Evolutionary conservation across 2,797 vertebrate genomes (phyloP).

Genomic region (Microchirus variegatus): DNA sequence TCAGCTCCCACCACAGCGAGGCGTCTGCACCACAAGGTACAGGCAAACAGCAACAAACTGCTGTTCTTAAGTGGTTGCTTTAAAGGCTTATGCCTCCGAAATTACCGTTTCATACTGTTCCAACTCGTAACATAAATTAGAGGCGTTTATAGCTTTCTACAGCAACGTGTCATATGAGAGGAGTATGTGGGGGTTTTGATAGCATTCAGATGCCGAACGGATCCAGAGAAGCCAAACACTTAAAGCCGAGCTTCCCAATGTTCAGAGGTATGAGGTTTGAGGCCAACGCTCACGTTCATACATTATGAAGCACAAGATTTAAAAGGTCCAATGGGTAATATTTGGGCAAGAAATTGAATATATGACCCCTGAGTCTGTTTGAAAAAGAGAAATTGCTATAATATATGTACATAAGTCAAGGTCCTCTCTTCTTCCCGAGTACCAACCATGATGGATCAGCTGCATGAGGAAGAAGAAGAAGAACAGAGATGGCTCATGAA

Average conservation of each 20-base stretch:
- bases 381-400: too few species aligned
- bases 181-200: slow-evolving; percentile 3
- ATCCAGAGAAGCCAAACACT: slow-evolving; percentile 8
- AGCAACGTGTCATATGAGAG: not conserved
- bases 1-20: slow-evolving; percentile 68
- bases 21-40: slow-evolving; percentile 61
- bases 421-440: too few species aligned
- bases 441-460: too few species aligned
- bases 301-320: too few species aligned
- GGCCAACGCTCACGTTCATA: too few species aligned
- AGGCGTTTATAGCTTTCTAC: slow-evolving; percentile 4
- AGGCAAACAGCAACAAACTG: slow-evolving; percentile 61
- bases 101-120: slow-evolving; percentile 17
- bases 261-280: too few species aligned
- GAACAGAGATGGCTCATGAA: too few species aligned
- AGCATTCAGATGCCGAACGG: slow-evolving; percentile 8
- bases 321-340: too few species aligned
- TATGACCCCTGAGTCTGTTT: too few species aligned
- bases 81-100: slow-evolving; percentile 19
- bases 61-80: slow-evolving; percentile 32
- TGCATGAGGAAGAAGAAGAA: too few species aligned
- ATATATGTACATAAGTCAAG: too few species aligned
- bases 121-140: not conserved
- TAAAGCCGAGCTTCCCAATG: slow-evolving; percentile 5
- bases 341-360: too few species aligned